Evolutionary conservation across 2,888 invertebrate species (phyloP), one percentile per base, ranked within the genome.

Genomic region (Latrodectus hesperus): DNA sequence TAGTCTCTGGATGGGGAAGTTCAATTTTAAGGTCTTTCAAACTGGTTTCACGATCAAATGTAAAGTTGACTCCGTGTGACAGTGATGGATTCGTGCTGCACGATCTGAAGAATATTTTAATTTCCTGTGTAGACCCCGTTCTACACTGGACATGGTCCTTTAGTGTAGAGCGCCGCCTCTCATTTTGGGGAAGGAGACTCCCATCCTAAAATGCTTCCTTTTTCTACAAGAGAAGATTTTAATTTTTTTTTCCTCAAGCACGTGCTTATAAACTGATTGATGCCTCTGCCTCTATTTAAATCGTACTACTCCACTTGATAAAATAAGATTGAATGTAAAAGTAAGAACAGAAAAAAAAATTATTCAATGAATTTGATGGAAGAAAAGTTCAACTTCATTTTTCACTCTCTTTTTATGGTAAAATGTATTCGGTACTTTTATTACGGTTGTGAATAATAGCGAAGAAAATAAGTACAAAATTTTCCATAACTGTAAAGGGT

Each of bases 51-150:
- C 75, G 82, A 83, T 78, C 83, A 79, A 83, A 79, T 78, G 60
- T 68, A 55, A 65, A 60, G 22, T 65, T 82, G 68, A 83, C 82
- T 79, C 74, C 68, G 65, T 77, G 52, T 84, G 88, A 88, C 88
- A 88, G 80, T 88, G 88, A 88, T 88, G 67, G 88, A 84, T 88
- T 76, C 80, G 22, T 79, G 67, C 67, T 65, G 82, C 83, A 80
- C 80, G 88, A 81, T 84, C 81, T 60, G 55, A 64, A 76, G 84
- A 88, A 88, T 88, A 88, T 88, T 88, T 88, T 84, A 88, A 84
- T 88, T 88, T 88, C 88, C 88, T 84, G 84, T 80, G 76, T 81
- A 67, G 77, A 81, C 76, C 81, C 81, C 81, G 76, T 81, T 86
- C 77, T 53, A 72, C 77, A 86, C 86, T 86, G 86, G 86, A 86